These are phyloP conservation scores for Limanda limanda DNA, from an alignment of 2,113 vertebrate species.

Conservation along the genomic window DNA sequence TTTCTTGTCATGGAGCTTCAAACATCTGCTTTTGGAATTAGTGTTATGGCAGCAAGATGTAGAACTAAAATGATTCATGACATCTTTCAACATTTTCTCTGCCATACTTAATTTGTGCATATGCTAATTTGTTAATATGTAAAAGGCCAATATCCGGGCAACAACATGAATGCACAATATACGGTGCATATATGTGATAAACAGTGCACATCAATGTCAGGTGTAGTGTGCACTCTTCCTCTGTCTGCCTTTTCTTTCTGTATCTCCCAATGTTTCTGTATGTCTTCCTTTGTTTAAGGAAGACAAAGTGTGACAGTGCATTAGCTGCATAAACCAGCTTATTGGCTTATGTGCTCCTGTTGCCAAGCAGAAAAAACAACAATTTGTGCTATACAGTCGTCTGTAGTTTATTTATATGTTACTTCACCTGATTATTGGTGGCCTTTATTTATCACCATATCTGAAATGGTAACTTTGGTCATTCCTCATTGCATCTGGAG, in stretches of 20 bases:
- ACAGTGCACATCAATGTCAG: conserved; percentile 41
- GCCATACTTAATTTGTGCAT: neutral
- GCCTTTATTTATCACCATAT: conserved; percentile 52
- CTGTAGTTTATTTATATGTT: conserved; percentile 47
- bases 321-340: conserved; percentile 73
- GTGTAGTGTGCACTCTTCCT: conserved; percentile 26
- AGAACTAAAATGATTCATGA: neutral
- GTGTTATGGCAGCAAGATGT: neutral
- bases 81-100: neutral
- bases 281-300: conserved; percentile 79
- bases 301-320: conserved; percentile 79
- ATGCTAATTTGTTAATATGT: conserved; percentile 30
- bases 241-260: conserved; percentile 55
- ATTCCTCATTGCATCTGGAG: conserved; percentile 55
- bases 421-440: conserved; percentile 63
- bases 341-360: conserved; percentile 67
- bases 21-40: neutral
- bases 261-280: conserved; percentile 49
- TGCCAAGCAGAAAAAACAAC: conserved; percentile 64
- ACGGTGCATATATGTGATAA: conserved; percentile 15
- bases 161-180: conserved; percentile 42
- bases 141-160: neutral
- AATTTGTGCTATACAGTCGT: conserved; percentile 64
- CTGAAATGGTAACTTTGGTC: conserved; percentile 48
- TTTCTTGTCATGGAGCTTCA: neutral